Evolutionary conservation across 2,113 vertebrate species (phyloP).

Genomic region (Cyprinus carpio): DNA sequence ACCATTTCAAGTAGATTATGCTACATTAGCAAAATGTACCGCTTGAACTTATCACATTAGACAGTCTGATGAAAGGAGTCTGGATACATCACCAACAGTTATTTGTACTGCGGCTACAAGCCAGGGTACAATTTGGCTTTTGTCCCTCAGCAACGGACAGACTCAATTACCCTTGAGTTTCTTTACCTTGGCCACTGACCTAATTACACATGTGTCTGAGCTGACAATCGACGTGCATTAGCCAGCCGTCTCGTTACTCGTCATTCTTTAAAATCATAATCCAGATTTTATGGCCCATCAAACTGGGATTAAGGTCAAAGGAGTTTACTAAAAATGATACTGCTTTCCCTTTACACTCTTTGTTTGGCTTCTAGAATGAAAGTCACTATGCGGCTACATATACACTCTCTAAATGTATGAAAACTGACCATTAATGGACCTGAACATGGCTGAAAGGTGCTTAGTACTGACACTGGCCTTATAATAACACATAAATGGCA

Average conservation of each 20-base stretch:
- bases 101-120: constrained; percentile 19
- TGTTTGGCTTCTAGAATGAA: constrained; percentile 32
- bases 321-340: background rate
- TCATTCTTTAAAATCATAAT: constrained; percentile 40
- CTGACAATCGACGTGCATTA: constrained; percentile 27
- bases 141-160: constrained; percentile 33
- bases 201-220: constrained; percentile 49
- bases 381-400: background rate
- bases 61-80: constrained; percentile 20
- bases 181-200: constrained; percentile 30
- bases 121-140: constrained; percentile 35
- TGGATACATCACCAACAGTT: constrained; percentile 7
- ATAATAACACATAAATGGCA: background rate
- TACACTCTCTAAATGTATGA: background rate
- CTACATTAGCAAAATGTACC: background rate
- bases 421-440: background rate
- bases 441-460: background rate
- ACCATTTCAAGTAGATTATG: background rate
- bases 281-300: background rate
- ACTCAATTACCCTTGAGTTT: constrained; percentile 44
- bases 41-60: constrained; percentile 4
- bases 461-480: constrained; percentile 10
- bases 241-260: background rate
- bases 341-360: background rate
- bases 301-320: background rate